Conservation (phyloP, 2,888 invertebrate species). For the Xanthia icteritia region DNA sequence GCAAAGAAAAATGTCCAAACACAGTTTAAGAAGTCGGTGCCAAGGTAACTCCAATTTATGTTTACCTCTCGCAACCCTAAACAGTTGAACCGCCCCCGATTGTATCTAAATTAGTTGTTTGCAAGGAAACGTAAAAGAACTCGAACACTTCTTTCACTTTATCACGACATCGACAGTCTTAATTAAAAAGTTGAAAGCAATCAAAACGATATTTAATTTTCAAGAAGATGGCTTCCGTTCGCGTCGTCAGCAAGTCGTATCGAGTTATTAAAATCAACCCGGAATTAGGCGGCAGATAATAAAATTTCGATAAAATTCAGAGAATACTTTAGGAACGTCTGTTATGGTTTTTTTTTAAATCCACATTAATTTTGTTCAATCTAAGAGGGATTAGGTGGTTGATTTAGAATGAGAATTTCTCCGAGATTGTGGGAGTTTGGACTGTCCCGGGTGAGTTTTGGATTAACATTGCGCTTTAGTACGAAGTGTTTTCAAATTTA, state of each 20-base stretch:
- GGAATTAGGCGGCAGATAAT: constrained; percentile 70
- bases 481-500: constrained; percentile 68
- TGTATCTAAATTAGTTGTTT: constrained; percentile 66
- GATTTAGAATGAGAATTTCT: constrained; percentile 62
- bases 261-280: constrained; percentile 69
- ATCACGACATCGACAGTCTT: constrained; percentile 68
- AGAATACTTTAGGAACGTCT: constrained; percentile 68
- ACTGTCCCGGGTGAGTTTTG: constrained; percentile 48
- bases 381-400: constrained; percentile 76
- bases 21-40: constrained; percentile 33
- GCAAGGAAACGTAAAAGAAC: constrained; percentile 57
- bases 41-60: constrained; percentile 55
- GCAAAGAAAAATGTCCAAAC: constrained; percentile 36
- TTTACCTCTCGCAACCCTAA: constrained; percentile 41
- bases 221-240: constrained; percentile 61
- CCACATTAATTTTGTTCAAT: constrained; percentile 80
- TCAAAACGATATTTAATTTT: constrained; percentile 71
- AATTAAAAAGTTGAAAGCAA: constrained; percentile 80
- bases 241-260: constrained; percentile 67
- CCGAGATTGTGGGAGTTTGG: constrained; percentile 47
- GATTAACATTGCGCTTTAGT: constrained; percentile 58
- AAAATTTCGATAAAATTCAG: constrained; percentile 71
- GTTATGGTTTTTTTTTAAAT: constrained; percentile 77
- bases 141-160: constrained; percentile 60
- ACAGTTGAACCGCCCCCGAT: constrained; percentile 37